phyloP scores from a whole-genome alignment of 2,888 invertebrate species.

The Agrotis clavis region DNA sequence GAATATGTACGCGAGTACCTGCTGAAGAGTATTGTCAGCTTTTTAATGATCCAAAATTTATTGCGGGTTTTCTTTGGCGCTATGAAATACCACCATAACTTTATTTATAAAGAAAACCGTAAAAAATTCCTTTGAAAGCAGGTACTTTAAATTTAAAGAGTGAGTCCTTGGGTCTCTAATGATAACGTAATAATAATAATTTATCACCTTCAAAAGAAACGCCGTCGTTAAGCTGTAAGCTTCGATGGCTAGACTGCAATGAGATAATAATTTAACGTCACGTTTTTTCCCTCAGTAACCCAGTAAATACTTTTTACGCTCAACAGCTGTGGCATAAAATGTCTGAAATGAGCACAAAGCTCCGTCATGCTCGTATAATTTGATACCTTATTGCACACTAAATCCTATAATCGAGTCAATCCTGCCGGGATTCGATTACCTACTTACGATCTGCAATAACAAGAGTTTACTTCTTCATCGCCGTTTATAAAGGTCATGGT shows the following conservation, averaged over 20 bases:
- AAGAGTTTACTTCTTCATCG: conserved; percentile 27
- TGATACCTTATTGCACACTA: conserved; percentile 42
- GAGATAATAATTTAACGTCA: conserved; percentile 22
- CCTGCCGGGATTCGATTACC: conserved; percentile 25
- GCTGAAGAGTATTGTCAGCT: neutral
- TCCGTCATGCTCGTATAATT: conserved; percentile 35
- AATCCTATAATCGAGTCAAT: conserved; percentile 46
- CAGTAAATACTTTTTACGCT: conserved; percentile 21
- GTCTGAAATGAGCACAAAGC: conserved; percentile 12
- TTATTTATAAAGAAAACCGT: conserved; percentile 21
- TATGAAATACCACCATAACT: conserved; percentile 10
- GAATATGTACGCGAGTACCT: neutral
- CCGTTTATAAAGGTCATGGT: conserved; percentile 28
- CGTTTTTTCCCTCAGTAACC: conserved; percentile 4
- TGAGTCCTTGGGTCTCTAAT: conserved; percentile 19
- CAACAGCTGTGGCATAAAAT: conserved; percentile 35
- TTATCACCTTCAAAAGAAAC: conserved; percentile 28
- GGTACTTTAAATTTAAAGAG: conserved; percentile 35
- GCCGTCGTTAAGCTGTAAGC: conserved; percentile 7
- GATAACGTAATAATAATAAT: conserved; percentile 32
- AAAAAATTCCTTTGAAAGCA: conserved; percentile 16
- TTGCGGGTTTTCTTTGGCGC: neutral
- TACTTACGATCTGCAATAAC: conserved; percentile 36
- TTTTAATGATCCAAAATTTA: neutral
- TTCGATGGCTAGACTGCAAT: conserved; percentile 13